A percentile compares a stretch with the other conserved stretches of the same genome.
These are phyloP conservation scores for Hydrocynus forskahlii DNA, from an alignment of 2,797 vertebrate species.

Conservation along the genomic window DNA sequence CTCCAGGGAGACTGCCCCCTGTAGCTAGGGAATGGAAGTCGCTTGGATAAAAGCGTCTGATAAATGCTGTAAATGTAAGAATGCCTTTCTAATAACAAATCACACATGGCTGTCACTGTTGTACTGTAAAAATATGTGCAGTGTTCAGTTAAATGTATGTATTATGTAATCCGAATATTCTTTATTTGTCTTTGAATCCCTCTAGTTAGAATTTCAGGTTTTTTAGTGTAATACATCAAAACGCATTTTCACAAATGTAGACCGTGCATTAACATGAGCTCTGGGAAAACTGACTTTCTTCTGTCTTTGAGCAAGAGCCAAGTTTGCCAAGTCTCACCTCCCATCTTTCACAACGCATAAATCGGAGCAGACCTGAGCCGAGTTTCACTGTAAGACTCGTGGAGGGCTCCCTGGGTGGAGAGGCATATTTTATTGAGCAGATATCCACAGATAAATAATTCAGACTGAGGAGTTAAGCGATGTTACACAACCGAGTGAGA, in stretches of 20 bases:
- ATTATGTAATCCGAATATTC: neutral
- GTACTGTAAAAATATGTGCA: neutral
- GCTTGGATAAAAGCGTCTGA: too few species aligned
- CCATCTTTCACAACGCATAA: slow-evolving; percentile 57
- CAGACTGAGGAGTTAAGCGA: slow-evolving; percentile 68
- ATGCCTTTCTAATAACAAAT: too few species aligned
- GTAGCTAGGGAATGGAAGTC: too few species aligned
- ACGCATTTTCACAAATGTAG: neutral
- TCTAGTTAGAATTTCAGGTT: neutral
- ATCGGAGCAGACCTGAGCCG: slow-evolving; percentile 54
- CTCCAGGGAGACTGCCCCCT: too few species aligned
- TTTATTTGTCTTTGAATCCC: neutral
- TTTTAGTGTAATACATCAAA: slow-evolving; percentile 4
- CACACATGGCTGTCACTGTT: neutral
- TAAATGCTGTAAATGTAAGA: too few species aligned
- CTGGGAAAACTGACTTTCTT: slow-evolving; percentile 29
- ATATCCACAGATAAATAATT: slow-evolving; percentile 74
- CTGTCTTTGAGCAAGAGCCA: slow-evolving; percentile 22
- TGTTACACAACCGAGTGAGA: slow-evolving; percentile 60
- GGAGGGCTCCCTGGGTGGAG: slow-evolving; percentile 53
- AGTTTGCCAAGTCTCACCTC: slow-evolving; percentile 39
- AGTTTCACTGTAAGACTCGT: slow-evolving; percentile 24
- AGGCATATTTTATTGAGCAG: slow-evolving; percentile 71
- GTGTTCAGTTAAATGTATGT: neutral
- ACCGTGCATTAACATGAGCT: slow-evolving; percentile 23